A percentile compares a stretch with the other conserved stretches of the same genome.
phyloP scores from a whole-genome alignment of 1,140 invertebrate species.

The Bombyx mori region DNA sequence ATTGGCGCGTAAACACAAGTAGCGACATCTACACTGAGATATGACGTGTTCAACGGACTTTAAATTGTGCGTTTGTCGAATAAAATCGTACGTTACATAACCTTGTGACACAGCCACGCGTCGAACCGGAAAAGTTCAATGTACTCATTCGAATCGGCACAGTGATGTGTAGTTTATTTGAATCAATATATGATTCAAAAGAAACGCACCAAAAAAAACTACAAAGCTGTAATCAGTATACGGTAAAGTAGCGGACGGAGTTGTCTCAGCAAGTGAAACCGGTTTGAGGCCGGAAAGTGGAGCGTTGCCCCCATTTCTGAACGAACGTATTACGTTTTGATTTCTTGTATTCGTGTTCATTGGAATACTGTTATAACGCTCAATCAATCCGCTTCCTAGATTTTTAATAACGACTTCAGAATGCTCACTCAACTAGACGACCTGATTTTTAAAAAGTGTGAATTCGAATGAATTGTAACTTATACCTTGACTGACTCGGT shows the following conservation, averaged over 20 bases:
- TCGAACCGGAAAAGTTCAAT: slow-evolving; percentile 2
- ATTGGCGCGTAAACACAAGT: no score
- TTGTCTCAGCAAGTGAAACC: slow-evolving; percentile 27
- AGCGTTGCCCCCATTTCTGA: slow-evolving; percentile 50
- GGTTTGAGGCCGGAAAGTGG: slow-evolving; percentile 46
- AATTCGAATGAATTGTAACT: no score
- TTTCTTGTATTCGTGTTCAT: slow-evolving; percentile 32
- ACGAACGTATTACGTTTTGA: slow-evolving; percentile 34
- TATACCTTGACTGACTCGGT: no score
- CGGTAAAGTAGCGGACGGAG: slow-evolving; percentile 17
- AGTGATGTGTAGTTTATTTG: no score
- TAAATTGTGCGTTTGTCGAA: no score
- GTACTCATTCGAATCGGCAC: no score
- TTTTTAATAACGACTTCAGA: no score
- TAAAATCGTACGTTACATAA: not conserved
- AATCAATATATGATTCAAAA: no score
- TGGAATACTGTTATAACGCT: slow-evolving; percentile 20
- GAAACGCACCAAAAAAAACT: slow-evolving; percentile 4
- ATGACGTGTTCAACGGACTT: no score
- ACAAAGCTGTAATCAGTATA: slow-evolving; percentile 21
- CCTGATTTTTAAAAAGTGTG: no score
- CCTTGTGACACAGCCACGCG: not conserved
- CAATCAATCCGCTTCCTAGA: not conserved
- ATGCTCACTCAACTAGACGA: no score
- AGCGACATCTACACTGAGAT: no score